A percentile compares a stretch with the other conserved stretches of the same genome.
These are phyloP conservation scores for Cabera pusaria DNA, from an alignment of 2,888 invertebrate species.

Conservation along the genomic window DNA sequence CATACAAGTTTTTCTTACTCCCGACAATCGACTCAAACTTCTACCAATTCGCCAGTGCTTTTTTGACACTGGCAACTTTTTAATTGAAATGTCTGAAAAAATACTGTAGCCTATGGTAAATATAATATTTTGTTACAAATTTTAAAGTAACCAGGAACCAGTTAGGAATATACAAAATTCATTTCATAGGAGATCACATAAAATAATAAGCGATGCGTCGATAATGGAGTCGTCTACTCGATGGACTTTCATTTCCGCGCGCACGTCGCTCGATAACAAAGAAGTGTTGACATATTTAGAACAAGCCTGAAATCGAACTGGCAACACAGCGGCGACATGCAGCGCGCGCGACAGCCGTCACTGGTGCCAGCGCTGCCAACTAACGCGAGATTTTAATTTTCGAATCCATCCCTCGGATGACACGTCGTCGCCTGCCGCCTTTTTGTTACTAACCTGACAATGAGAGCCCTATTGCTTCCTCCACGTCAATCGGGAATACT, in stretches of 20 bases:
- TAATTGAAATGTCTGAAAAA: no score
- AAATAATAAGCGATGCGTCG: slow-evolving; percentile 68
- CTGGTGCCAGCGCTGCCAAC: slow-evolving; percentile 56
- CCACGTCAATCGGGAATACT: slow-evolving; percentile 41
- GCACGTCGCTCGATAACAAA: slow-evolving; percentile 77
- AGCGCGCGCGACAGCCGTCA: slow-evolving; percentile 71
- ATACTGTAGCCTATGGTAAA: no score
- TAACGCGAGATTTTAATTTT: slow-evolving; percentile 79
- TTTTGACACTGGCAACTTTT: slow-evolving; percentile 12
- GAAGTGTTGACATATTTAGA: slow-evolving; percentile 82
- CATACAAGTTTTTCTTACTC: slow-evolving; percentile 66
- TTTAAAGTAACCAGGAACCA: no score
- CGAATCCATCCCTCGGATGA: slow-evolving; percentile 71
- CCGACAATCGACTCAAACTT: slow-evolving; percentile 49
- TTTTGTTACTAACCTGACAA: slow-evolving; percentile 66
- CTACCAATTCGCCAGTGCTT: slow-evolving; percentile 40
- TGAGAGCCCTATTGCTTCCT: slow-evolving; percentile 66
- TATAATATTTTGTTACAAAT: no score
- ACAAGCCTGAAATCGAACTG: slow-evolving; percentile 81
- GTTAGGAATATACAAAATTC: no score
- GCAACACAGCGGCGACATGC: slow-evolving; percentile 45
- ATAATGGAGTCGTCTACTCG: slow-evolving; percentile 72
- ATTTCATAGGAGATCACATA: slow-evolving; percentile 34
- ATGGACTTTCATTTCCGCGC: slow-evolving; percentile 81
- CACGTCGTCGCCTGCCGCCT: slow-evolving; percentile 55